phyloP scores from a whole-genome alignment of 2,888 invertebrate species.

The Isoperla grammatica region DNA sequence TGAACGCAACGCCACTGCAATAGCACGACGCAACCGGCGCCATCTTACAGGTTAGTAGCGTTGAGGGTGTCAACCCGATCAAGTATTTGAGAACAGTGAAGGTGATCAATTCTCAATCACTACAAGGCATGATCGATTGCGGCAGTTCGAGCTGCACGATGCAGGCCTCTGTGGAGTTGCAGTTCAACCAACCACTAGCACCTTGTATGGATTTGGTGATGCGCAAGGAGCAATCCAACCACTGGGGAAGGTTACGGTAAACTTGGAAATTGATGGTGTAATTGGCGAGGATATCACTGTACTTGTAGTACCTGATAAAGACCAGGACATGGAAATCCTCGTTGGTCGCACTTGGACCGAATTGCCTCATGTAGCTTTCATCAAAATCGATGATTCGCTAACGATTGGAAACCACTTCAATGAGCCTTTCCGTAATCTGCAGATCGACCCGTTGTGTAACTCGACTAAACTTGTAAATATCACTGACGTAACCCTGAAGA shows the following conservation, averaged over 20 bases:
- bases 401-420: too few relatives aligned
- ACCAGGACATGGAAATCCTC: neutral
- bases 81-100: neutral
- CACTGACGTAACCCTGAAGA: too few relatives aligned
- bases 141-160: constrained; percentile 8
- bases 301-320: neutral
- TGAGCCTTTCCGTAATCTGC: too few relatives aligned
- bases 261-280: neutral
- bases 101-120: neutral
- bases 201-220: neutral
- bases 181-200: neutral
- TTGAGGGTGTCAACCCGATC: neutral
- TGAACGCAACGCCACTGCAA: neutral
- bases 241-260: neutral
- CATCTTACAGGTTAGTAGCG: too few relatives aligned
- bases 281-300: neutral
- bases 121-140: neutral
- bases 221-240: neutral
- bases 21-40: neutral
- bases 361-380: too few relatives aligned
- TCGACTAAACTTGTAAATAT: too few relatives aligned
- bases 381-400: too few relatives aligned
- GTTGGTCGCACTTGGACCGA: neutral
- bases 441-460: too few relatives aligned
- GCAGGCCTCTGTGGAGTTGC: too few relatives aligned